Evolutionary conservation across 2,797 vertebrate species (phyloP), one percentile per base, ranked within the genome.

Genomic region (Peromyscus melanophrys): DNA sequence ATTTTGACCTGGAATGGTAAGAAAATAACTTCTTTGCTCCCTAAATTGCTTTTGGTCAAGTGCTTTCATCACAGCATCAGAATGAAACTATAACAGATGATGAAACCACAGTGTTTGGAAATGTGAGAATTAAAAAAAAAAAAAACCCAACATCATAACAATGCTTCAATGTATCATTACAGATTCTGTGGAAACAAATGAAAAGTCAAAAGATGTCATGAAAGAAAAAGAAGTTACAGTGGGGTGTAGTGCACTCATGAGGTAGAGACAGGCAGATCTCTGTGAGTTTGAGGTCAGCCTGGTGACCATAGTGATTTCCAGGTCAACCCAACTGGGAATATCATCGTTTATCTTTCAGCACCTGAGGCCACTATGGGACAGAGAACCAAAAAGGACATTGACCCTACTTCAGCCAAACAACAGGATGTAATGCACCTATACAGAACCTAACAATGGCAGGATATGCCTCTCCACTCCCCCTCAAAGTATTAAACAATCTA

Each of bases 111-210:
- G 27, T 2, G 11, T 78, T 7, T 7, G 61, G 43, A 88, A 77
- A 63, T 40, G 63, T 71, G 61, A 34, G 11, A n/a, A 61, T 40
- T 78, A 61, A 57, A 57, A 92, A 75, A 31, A n/a, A n/a, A 4
- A 76, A 69, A 61, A 55, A 52, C 46, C 21, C 23, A 11, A 9
- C 29, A 29, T 61, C 40, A 46, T 37, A 76, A 63, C 31, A 92
- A 43, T 52, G n/a, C 1, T 76, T 90, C 25, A 55, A 40, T 14
- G 43, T 17, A 25, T 11, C 40, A 83, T 40, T 76, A 55, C 34
- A 86, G 69, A 43, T 63, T 90, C 55, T 71, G 29, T 46, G 49
- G 46, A 80, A 91, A 84, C 40, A 61, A 89, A 97, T 85, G 46
- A 25, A 37, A 49, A 89, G 40, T 1, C 77, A 94, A 6, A 81